A percentile compares a stretch with the other conserved stretches of the same genome.
Evolutionary conservation across 1,140 invertebrate species (phyloP).

Genomic region (Holcopasites calliopsidis): DNA sequence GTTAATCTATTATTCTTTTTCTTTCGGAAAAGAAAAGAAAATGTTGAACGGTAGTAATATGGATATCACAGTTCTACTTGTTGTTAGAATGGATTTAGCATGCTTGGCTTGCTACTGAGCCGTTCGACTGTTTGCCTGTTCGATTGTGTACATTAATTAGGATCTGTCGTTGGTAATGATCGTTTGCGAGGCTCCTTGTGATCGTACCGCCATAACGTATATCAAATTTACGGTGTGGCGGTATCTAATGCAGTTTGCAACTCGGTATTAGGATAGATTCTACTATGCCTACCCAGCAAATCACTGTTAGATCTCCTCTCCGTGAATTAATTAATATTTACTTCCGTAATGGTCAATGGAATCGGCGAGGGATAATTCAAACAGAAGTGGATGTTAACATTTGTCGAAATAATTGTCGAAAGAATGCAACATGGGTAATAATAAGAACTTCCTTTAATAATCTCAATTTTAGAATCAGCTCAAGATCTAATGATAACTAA

Average conservation of each 20-base stretch:
- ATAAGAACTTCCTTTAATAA: too few relatives aligned
- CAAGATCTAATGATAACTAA: too few relatives aligned
- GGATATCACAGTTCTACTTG: too few relatives aligned
- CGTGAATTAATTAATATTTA: neutral
- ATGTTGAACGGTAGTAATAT: too few relatives aligned
- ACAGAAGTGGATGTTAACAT: too few relatives aligned
- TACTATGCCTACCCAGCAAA: neutral
- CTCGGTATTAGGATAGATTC: slow-evolving; percentile 21
- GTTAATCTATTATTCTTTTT: too few relatives aligned
- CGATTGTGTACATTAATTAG: slow-evolving; percentile 43
- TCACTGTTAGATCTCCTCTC: neutral
- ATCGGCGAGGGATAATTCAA: too few relatives aligned
- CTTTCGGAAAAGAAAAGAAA: too few relatives aligned
- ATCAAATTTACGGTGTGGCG: slow-evolving; percentile 26
- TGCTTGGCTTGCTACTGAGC: neutral
- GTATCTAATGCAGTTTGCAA: slow-evolving; percentile 18
- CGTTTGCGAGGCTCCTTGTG: slow-evolving; percentile 24
- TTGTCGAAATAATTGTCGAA: too few relatives aligned
- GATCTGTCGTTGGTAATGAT: slow-evolving; percentile 42
- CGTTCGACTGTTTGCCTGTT: slow-evolving; percentile 12
- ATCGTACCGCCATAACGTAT: neutral
- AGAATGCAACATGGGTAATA: too few relatives aligned
- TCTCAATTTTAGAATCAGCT: too few relatives aligned
- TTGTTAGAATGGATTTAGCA: neutral
- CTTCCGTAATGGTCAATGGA: too few relatives aligned